Base-by-base conservation (phyloP, 2,113 vertebrate species). In the Caracal caracal region DNA sequence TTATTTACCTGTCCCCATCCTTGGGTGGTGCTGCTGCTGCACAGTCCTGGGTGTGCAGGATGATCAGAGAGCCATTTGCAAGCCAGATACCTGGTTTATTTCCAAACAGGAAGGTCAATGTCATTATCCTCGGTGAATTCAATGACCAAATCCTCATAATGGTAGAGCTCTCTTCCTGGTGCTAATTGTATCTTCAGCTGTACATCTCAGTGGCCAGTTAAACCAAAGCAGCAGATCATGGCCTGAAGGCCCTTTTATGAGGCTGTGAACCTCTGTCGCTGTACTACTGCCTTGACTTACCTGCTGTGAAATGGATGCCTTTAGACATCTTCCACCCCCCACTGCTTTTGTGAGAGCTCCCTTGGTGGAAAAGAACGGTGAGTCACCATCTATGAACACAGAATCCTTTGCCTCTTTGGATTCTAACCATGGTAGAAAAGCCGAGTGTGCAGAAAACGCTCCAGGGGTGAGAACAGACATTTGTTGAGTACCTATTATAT, bases 91-190 rank as follows among this genome's bases (percentile, higher is more conserved):
- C 93, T 98, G 95, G 96, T 98, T 98, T 98, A 97, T 97, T 98
- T 98, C 98, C 81, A 49, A 96, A 97, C 97, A 89, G 96, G 97
- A 98, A 98, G 97, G 97, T 98, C 97, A 98, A 93, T 96, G 89
- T 98, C 98, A 97, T 98, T 98, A 97, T 98, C 98, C 96, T 98
- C 97, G 90, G 97, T 96, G 84, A 90, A 97, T 98, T 98, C 97
- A 98, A 95, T 98, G 97, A 97, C 97, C 90, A 98, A 97, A 97
- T 95, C 95, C 96, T 97, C 93, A 94, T 97, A 98, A 98, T 97
- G 94, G 85, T 83, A 88, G 86, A 51, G 24, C 9, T 2, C 79
- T 68, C 95, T 98, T 98, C 98, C 96, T 97, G 97, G 97, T 97
- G 95, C 97, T 98, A 96, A 97, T 95, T 96, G 94, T 35, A 26